Evolutionary conservation across 1,140 invertebrate species (phyloP), one percentile per base, ranked within the genome.

Genomic region (Linepithema humile): DNA sequence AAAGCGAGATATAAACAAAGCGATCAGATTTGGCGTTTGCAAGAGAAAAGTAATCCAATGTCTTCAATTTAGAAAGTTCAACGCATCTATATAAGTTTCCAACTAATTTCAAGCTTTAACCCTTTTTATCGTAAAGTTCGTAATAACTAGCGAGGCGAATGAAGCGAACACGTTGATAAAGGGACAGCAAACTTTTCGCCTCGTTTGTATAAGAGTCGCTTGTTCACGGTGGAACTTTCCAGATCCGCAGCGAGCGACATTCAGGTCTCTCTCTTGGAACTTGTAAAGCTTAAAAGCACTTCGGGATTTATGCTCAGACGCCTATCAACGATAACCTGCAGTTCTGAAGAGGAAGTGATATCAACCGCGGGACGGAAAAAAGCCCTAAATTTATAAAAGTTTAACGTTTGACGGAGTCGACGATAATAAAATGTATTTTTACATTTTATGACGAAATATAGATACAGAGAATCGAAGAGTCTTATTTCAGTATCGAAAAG

Each of bases 281-380:
- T 91, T 91, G 86, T 88, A 90, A 89, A 90, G 89, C 91, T 91
- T 90, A 90, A 92, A 91, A 90, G 88, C 88, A 88, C 88, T 86
- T 84, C 75, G 75, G 75, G 74, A 88, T 89, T 89, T 88, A 88
- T 88, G 70, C 82, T 75, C 59, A 53, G 9, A 29, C 72, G 80
- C 59, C 67, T 89, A 84, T 82, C 87, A 72, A 55, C 43, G 26
- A 77, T 69, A n/a, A 50, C 64, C 57, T 60, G 72, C 72, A 73
- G 45, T 70, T 32, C 50, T 65, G 38, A 2, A n/a, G 26, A 38
- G n/a, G n/a, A 53, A 72, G 35, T 10, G 23, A 32, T 86, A 83
- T 83, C 69, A 85, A 82, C 26, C 48, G 59, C 35, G 35, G 29
- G 35, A 26, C 12, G 15, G 69, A 20, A 29, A 75, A 69, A 77